Conservation (phyloP, 1,140 invertebrate species). For the Cepaea nemoralis region DNA sequence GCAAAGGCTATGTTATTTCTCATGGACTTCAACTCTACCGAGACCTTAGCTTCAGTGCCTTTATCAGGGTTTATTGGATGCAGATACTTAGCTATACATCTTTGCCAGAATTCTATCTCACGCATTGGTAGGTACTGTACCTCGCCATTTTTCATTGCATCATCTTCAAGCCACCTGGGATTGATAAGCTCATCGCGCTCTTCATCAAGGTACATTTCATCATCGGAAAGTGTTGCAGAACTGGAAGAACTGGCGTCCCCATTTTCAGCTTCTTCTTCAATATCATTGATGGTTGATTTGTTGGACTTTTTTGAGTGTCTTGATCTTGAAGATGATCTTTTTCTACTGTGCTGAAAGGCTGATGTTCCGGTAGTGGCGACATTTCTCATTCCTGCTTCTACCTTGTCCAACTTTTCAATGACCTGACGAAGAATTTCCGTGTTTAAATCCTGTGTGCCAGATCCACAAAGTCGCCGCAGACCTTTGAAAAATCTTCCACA, state of each 20-base stretch:
- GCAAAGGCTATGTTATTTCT: conserved; percentile 93
- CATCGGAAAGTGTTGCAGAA: conserved; percentile 42
- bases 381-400: conserved; percentile 50
- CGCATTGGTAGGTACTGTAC: conserved; percentile 69
- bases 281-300: conserved; percentile 44
- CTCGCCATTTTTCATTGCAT: conserved; percentile 85
- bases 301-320: conserved; percentile 48
- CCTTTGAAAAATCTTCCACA: conserved; percentile 47
- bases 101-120: conserved; percentile 60
- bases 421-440: conserved; percentile 54
- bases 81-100: conserved; percentile 61
- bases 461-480: conserved; percentile 43
- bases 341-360: conserved; percentile 40
- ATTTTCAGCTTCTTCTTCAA: conserved; percentile 45
- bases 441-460: conserved; percentile 45
- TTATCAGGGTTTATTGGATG: conserved; percentile 59
- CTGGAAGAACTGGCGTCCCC: conserved; percentile 44
- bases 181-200: conserved; percentile 51
- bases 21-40: conserved; percentile 89
- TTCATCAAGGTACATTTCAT: conserved; percentile 44
- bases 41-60: conserved; percentile 66
- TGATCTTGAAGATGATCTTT: conserved; percentile 49
- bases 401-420: conserved; percentile 56
- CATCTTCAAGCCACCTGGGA: conserved; percentile 53
- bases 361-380: conserved; percentile 33